Percentiles rank a stretch among this genome's conserved stretches.
phyloP scores from a whole-genome alignment of 2,888 invertebrate genomes.

The Cheilosia vulpina region DNA sequence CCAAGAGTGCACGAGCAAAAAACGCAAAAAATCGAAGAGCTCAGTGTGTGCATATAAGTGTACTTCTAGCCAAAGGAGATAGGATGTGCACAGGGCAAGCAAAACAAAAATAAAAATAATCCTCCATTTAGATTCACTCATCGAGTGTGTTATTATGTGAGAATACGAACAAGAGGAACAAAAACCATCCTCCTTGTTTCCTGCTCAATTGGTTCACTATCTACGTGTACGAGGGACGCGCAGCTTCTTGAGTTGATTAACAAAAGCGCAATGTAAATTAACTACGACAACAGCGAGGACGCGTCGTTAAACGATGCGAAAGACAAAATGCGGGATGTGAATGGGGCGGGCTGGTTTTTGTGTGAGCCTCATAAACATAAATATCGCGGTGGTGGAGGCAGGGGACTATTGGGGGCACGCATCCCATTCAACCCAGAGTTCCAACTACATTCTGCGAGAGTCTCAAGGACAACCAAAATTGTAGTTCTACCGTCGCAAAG shows the following conservation, averaged over 20 bases:
- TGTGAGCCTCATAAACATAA: conserved; percentile 64
- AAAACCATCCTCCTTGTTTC: conserved; percentile 30
- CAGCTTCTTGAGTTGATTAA: conserved; percentile 69
- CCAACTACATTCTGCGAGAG: conserved; percentile 21
- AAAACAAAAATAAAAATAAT: conserved; percentile 32
- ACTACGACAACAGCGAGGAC: conserved; percentile 70
- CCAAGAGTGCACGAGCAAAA: neutral
- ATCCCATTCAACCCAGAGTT: conserved; percentile 44
- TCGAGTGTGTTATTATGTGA: conserved; percentile 69
- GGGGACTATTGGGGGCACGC: conserved; percentile 31
- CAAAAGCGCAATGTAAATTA: conserved; percentile 75
- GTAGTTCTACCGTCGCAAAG: conserved; percentile 62
- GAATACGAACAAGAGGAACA: conserved; percentile 24
- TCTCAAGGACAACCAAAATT: conserved; percentile 73
- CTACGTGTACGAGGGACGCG: conserved; percentile 1
- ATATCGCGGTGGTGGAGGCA: conserved; percentile 37
- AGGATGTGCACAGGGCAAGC: neutral
- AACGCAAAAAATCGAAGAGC: conserved; percentile 20
- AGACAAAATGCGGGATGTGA: conserved; percentile 63
- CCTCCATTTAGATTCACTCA: conserved; percentile 66
- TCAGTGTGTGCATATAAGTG: conserved; percentile 27
- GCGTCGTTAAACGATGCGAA: conserved; percentile 56
- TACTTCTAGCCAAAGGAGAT: conserved; percentile 3
- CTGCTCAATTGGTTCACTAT: conserved; percentile 35
- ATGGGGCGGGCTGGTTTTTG: conserved; percentile 58